Percentiles rank a stretch among this genome's conserved stretches.
These are phyloP conservation scores for Phymanthus crucifer DNA, from an alignment of 92 coral and sea anemone species.

Conservation along the genomic window DNA sequence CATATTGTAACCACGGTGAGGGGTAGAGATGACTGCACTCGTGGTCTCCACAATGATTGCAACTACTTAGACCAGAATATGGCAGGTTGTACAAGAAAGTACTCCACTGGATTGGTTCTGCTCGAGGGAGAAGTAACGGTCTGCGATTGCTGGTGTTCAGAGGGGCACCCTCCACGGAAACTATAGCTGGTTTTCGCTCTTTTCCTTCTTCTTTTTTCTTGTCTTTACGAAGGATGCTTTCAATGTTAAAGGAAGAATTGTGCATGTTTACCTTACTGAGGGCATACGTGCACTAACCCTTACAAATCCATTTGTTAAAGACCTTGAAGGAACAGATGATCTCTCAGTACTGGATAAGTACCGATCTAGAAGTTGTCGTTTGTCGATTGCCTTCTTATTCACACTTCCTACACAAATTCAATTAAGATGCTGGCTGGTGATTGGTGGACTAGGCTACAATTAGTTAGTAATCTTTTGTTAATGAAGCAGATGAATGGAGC, in stretches of 20 bases:
- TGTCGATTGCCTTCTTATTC: conserved; percentile 66
- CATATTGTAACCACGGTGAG: conserved; percentile 63
- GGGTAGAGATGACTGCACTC: conserved; percentile 15
- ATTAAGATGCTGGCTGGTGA: conserved; percentile 66
- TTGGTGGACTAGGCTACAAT: conserved; percentile 77
- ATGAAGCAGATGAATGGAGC: conserved; percentile 87
- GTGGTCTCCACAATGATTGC: conserved; percentile 53
- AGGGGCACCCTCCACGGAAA: conserved; percentile 8
- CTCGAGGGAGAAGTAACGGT: conserved; percentile 77
- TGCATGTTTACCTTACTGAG: conserved; percentile 54
- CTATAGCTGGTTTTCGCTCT: conserved; percentile 36
- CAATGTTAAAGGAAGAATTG: conserved; percentile 67
- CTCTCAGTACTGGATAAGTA: neutral
- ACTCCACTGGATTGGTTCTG: conserved; percentile 63
- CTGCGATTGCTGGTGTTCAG: conserved; percentile 45
- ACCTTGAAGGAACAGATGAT: conserved; percentile 4
- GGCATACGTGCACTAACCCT: neutral
- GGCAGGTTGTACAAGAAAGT: conserved; percentile 47
- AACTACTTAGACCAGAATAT: conserved; percentile 32
- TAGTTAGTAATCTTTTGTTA: conserved; percentile 95
- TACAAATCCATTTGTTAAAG: conserved; percentile 15
- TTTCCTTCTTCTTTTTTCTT: conserved; percentile 25
- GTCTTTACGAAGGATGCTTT: conserved; percentile 67
- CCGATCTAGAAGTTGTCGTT: conserved; percentile 29
- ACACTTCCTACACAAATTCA: conserved; percentile 81